These are phyloP conservation scores for Bombus ignitus DNA, from an alignment of 1,140 invertebrate genomes.

Conservation along the genomic window DNA sequence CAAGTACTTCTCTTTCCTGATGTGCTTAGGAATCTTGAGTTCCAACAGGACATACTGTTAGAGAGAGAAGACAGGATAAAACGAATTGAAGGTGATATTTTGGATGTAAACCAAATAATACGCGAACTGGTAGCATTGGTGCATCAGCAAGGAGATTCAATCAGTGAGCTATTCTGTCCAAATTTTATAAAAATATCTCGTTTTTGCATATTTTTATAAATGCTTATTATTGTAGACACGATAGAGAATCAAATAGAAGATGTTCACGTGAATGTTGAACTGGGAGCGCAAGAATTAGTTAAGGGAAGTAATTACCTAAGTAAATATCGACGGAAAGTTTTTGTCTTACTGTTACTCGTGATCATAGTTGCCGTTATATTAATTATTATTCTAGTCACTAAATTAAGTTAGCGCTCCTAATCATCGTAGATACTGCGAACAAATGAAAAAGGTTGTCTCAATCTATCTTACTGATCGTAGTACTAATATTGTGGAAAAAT, in stretches of 20 bases:
- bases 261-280: constrained; percentile 89
- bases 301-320: constrained; percentile 91
- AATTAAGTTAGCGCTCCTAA: constrained; percentile 79
- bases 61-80: constrained; percentile 89
- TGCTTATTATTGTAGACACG: constrained; percentile 86
- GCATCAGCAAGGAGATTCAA: constrained; percentile 90
- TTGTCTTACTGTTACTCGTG: constrained; percentile 85
- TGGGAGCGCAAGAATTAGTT: constrained; percentile 88
- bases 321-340: constrained; percentile 88
- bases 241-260: constrained; percentile 94
- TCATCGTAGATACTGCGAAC: constrained; percentile 55
- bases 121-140: constrained; percentile 92
- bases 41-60: constrained; percentile 89
- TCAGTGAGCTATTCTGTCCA: constrained; percentile 86
- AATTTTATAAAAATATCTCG: neutral
- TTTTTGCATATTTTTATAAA: neutral
- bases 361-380: constrained; percentile 87
- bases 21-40: constrained; percentile 84
- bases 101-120: constrained; percentile 97
- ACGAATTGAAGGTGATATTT: constrained; percentile 92
- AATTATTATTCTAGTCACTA: constrained; percentile 78
- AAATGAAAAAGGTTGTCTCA: constrained; percentile 77
- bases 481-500: constrained; percentile 35
- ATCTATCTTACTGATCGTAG: constrained; percentile 63
- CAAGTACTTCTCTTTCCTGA: constrained; percentile 39